A percentile compares a stretch with the other conserved stretches of the same genome.
These are phyloP conservation scores for Andrena bucephala DNA, from an alignment of 2,888 invertebrate genomes.

Conservation along the genomic window DNA sequence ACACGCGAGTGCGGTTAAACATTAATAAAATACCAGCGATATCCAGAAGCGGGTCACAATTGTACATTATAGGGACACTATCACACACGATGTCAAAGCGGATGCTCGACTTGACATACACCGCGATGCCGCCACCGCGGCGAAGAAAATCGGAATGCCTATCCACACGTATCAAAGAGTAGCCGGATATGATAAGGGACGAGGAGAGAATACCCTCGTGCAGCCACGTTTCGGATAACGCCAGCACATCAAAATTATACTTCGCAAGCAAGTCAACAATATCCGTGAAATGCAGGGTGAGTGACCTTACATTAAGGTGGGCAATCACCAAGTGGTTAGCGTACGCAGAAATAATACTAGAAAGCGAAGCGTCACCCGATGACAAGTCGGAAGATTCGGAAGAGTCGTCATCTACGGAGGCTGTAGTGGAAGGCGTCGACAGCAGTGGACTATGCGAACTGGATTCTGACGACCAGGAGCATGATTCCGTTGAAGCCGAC, in stretches of 20 bases:
- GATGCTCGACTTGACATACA: neutral
- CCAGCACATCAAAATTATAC: neutral
- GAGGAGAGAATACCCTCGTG: neutral
- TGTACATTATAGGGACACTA: neutral
- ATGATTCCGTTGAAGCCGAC: too few relatives aligned
- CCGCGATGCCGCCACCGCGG: neutral
- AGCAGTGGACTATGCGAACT: too few relatives aligned
- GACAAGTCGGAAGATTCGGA: neutral
- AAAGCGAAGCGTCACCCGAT: neutral
- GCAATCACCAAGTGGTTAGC: neutral
- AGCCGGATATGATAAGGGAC: neutral
- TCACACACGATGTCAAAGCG: neutral
- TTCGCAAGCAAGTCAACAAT: neutral
- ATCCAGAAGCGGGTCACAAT: neutral
- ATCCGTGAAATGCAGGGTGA: neutral
- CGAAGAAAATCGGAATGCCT: neutral
- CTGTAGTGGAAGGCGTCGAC: neutral
- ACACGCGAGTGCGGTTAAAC: neutral
- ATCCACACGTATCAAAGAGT: neutral
- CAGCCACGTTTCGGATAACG: neutral
- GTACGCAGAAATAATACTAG: too few relatives aligned
- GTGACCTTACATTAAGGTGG: neutral
- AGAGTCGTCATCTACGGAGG: neutral
- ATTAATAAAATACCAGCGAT: neutral
- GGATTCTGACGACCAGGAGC: too few relatives aligned